Evolutionary conservation across 1,140 invertebrate species (phyloP).

Genomic region (Drosophila kepulauana): DNA sequence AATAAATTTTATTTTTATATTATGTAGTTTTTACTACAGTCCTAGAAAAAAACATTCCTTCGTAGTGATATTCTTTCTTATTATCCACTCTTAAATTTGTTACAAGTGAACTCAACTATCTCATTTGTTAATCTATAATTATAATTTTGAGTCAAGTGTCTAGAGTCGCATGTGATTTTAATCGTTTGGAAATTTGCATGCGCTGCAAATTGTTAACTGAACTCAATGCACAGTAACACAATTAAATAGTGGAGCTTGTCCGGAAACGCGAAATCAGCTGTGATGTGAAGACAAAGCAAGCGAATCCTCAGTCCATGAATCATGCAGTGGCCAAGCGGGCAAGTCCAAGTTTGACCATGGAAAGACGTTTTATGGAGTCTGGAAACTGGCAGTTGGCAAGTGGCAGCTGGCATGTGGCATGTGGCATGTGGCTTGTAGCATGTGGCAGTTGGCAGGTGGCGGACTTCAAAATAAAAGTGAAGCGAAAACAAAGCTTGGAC

Average conservation of each 20-base stretch:
- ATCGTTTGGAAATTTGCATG: conserved; percentile 47
- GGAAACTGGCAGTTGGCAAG: conserved; percentile 19
- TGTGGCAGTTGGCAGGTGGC: conserved; percentile 28
- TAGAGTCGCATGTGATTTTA: conserved; percentile 10
- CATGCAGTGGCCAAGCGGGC: conserved; percentile 35
- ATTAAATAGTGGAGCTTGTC: conserved; percentile 70
- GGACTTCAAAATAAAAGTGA: conserved; percentile 50
- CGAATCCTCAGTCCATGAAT: conserved; percentile 44
- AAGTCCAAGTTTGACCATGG: conserved; percentile 43
- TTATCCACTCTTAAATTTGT: neutral
- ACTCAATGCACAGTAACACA: conserved; percentile 71
- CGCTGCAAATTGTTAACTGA: conserved; percentile 19
- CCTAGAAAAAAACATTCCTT: neutral
- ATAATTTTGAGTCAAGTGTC: neutral
- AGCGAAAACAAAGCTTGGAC: conserved; percentile 23
- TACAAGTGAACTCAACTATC: neutral
- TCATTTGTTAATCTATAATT: neutral
- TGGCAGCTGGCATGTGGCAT: conserved; percentile 26
- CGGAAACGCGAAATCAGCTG: conserved; percentile 67
- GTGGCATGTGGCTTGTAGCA: conserved; percentile 11
- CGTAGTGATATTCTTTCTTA: neutral
- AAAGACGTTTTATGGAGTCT: conserved; percentile 6
- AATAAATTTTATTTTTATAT: no score
- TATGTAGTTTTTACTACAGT: no score
- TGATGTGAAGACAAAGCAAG: conserved; percentile 17